Conservation (phyloP, 2,797 vertebrate species). For the Salmo trutta region DNA sequence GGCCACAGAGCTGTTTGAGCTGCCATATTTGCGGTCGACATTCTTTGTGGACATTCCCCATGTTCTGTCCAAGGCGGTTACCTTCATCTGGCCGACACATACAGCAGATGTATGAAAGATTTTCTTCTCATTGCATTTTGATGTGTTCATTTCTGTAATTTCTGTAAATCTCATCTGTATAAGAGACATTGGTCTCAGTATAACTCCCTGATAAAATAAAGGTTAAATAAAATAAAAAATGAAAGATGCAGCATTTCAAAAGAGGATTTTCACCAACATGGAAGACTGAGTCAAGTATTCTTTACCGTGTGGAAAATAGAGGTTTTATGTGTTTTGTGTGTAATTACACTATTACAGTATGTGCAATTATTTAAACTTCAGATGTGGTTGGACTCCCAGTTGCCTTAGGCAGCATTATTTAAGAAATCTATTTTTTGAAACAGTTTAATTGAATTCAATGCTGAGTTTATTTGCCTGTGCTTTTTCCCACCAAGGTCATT, state of each 20-base stretch:
- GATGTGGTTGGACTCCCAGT: constrained; percentile 60
- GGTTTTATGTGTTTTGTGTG: constrained; percentile 47
- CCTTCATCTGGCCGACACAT: constrained; percentile 62
- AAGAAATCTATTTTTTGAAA: constrained; percentile 13
- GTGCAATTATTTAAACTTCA: constrained; percentile 55
- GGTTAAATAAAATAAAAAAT: no score
- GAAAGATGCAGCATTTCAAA: constrained; percentile 31
- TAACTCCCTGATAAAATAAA: no score
- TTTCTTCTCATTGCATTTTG: no score
- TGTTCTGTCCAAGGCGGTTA: constrained; percentile 70
- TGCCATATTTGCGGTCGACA: constrained; percentile 63
- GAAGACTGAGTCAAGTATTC: constrained; percentile 39
- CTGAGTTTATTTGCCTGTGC: constrained; percentile 33
- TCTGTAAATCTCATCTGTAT: no score
- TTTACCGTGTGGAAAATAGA: constrained; percentile 33
- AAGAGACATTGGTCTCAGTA: no score
- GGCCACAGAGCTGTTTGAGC: constrained; percentile 64
- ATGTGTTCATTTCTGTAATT: no score
- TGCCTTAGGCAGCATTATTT: constrained; percentile 49
- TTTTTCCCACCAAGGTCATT: constrained; percentile 34
- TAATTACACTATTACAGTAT: constrained; percentile 52
- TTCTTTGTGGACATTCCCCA: constrained; percentile 58
- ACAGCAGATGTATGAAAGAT: constrained; percentile 39
- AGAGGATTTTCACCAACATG: constrained; percentile 43
- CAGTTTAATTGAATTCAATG: constrained; percentile 39